Base-by-base conservation (phyloP, 1,140 invertebrate genomes). In the Conus ventricosus region DNA sequence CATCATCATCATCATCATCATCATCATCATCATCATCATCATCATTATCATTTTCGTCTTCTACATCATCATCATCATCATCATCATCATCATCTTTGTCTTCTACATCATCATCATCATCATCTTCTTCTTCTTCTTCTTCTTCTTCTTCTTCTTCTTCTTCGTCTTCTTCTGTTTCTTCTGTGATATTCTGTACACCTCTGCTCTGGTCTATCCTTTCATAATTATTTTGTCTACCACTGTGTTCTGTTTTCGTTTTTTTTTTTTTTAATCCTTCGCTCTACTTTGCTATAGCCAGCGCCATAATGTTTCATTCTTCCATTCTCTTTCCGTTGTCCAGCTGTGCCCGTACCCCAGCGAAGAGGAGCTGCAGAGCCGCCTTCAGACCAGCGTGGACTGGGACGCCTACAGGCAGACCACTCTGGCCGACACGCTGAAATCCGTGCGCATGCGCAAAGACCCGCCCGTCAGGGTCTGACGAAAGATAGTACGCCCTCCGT, bases 311-410 rank as follows among this genome's bases (percentile, higher is more conserved):
- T 39, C 39, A 3, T 15, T 60, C 57, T 15, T 15, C 5, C 57
- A 60, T 15, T 15, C 57, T 15, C 57, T 11, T 15, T 11, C 57
- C 91, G 10, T 10, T 63, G 8, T 53, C 23, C 84, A 92, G 91
- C 76, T 91, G 53, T 92, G 90, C 53, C 91, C 91, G 1, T 92
- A 90, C 54, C 91, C 91, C 6, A 91, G 82, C 11, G 91, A 91
- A 67, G 90, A 91, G 17, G 91, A 91, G 51, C 55, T 91, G 60
- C 90, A 91, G 81, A 86, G 11, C 6, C 78, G 86, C 17, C 81
- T 91, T 39, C 91, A 91, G 87, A 84, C 86, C 55, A 89, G 80
- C 81, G 89, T 90, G 13, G 89, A 91, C 89, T 91, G 91, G 90
- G 81, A 87, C 55, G 82, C 87, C 6, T 92, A 88, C 82, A 53